Base-by-base conservation (phyloP, 2,797 vertebrate genomes). In the Ispidina picta region DNA sequence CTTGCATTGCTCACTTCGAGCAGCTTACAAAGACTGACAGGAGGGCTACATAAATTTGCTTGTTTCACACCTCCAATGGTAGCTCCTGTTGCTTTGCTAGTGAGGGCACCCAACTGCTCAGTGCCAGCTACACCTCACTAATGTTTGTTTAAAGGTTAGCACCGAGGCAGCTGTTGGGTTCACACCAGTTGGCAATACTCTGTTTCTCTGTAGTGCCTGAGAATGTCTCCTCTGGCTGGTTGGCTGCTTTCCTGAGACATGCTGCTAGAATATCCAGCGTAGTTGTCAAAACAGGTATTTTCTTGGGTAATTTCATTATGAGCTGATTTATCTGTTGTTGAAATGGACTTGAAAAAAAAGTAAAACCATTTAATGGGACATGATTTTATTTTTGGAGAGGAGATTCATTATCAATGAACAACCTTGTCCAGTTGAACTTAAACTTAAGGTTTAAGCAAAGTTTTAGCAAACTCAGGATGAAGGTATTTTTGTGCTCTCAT, bases 361-460 rank as follows among this genome's bases (percentile, higher is more conserved):
- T n/a, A 39, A 44, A 65, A 19, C 3, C 25, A 1, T 49, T 65
- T 55, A 48, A 21, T 37, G 13, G 15, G 10, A 22, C 25, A 8
- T 37, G 19, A 49, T 22, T 43, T 4, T 16, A 31, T 26, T 87
- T 69, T 22, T 37, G 23, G 39, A 35, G 63, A 72, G 15, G 23
- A 2, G 35, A 37, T 12, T 37, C 4, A 55, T 0, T 1, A 1
- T 29, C 69, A 51, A 28, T 48, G 10, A 26, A 17, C 13, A 49
- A 9, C 11, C 58, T 44, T 5, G 15, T 66, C 11, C 35, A 18
- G 29, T 39, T 63, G 71, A 37, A 37, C 35, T 37, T 37, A 37
- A 37, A 35, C 16, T 78, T 15, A 3, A 73, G 48, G 28, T 37
- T 52, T 35, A 46, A 49, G n/a, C 44, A 10, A 63, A 55, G 7